Evolutionary conservation across 1,140 invertebrate species (phyloP).

Genomic region (Chionoecetes opilio): DNA sequence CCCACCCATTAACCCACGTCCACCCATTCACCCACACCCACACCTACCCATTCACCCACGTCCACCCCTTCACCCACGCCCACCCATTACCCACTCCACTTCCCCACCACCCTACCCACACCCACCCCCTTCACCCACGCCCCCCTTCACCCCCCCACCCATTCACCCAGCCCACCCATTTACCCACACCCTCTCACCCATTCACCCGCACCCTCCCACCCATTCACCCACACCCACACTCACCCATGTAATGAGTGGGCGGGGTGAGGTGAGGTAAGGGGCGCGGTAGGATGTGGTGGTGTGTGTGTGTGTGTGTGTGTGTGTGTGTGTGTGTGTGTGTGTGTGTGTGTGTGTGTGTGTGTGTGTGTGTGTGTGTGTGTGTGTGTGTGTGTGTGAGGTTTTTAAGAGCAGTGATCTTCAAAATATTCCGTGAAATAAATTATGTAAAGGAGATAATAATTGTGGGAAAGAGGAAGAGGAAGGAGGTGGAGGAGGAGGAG

Average conservation of each 20-base stretch:
- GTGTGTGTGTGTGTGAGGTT: conserved; percentile 21
- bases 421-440: neutral
- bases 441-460: neutral
- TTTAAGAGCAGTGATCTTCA: neutral
- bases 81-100: too few species aligned
- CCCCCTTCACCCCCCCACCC: too few species aligned
- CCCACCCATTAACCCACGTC: too few species aligned
- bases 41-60: neutral
- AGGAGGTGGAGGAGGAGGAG: conserved; percentile 31
- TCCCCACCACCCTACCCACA: too few species aligned
- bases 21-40: neutral
- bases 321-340: conserved; percentile 31
- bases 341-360: conserved; percentile 48
- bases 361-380: conserved; percentile 46
- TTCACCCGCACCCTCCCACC: too few species aligned
- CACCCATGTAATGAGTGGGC: neutral
- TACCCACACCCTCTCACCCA: neutral
- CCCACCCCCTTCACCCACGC: too few species aligned
- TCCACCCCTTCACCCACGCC: too few species aligned
- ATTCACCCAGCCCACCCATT: neutral
- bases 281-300: neutral
- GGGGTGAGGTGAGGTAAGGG: neutral
- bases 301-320: conserved; percentile 32
- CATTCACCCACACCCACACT: too few species aligned
- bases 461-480: neutral